Evolutionary conservation across 2,113 vertebrate genomes (phyloP).

Genomic region (Tenebrosternarchus preto): DNA sequence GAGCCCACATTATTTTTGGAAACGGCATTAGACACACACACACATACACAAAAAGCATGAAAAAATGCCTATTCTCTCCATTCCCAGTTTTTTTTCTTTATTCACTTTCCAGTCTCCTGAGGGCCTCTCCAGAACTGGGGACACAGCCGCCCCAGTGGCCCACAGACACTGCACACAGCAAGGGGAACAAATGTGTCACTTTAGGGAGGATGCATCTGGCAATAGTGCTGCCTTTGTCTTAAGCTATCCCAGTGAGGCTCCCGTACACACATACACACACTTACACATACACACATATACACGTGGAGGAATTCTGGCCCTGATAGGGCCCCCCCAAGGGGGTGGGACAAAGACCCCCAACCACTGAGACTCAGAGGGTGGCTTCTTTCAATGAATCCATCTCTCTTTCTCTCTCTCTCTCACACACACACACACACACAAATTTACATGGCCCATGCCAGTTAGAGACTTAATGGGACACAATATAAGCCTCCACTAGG

Average conservation of each 20-base stretch:
- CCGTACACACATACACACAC: conserved; percentile 46
- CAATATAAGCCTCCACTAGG: conserved; percentile 57
- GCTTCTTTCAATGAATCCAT: conserved; percentile 64
- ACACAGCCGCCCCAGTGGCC: conserved; percentile 60
- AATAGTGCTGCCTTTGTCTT: conserved; percentile 75
- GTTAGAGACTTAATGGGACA: conserved; percentile 53
- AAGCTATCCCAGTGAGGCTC: conserved; percentile 64
- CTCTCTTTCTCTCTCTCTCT: conserved; percentile 18
- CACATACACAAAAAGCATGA: conserved; percentile 63
- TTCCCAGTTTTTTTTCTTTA: conserved; percentile 77
- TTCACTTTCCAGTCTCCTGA: conserved; percentile 92
- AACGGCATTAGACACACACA: conserved; percentile 79
- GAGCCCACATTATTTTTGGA: conserved; percentile 78
- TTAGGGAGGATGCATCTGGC: conserved; percentile 72
- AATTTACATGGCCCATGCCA: conserved; percentile 28
- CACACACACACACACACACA: conserved; percentile 17
- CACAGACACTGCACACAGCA: conserved; percentile 60
- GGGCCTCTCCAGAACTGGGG: conserved; percentile 85
- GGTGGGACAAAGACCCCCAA: conserved; percentile 64
- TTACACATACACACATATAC: conserved; percentile 48
- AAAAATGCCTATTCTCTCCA: conserved; percentile 67
- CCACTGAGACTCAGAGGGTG: conserved; percentile 66
- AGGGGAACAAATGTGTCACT: conserved; percentile 66
- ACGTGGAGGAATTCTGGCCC: conserved; percentile 78
- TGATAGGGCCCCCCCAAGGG: conserved; percentile 64